Base-by-base conservation (phyloP, 1,140 invertebrate genomes). In the Cydia splendana region DNA sequence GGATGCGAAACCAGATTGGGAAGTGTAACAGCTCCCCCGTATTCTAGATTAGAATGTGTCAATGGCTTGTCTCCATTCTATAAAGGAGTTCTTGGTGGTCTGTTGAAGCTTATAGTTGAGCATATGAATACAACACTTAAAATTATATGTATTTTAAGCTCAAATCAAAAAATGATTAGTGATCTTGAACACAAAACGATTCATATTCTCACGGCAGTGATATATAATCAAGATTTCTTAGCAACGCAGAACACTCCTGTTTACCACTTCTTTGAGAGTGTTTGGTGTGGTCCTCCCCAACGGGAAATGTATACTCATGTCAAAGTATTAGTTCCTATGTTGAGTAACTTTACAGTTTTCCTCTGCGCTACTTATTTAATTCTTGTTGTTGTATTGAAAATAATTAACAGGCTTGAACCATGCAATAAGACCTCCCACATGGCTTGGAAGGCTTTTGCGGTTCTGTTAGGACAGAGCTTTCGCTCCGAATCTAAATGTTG, bases 281-380 rank as follows among this genome's bases (percentile, higher is more conserved):
- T 82, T 10, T 87, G 87, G 88, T 84, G 80, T 73, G 79, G 83
- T 53, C 87, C 87, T 10, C 79, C 78, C 4, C 81, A 79, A 10
- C 82, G 84, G 0, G 86, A 86, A 82, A 85, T 89, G 28, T 82
- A 85, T 71, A 75, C 79, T 7, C 88, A 86, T 85, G 82, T 80
- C 10, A 89, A 85, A 81, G 80, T 86, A 7, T 65, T 91, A 4
- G 62, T 87, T 10, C 89, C 87, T 4, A 85, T 89, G 65, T 73
- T 83, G 45, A 78, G 83, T 57, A 74, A 74, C 57, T 76, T 78
- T 74, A 84, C 85, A 24, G 79, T 80, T 20, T 67, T 84, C 12
- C 81, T 88, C 7, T n/a, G 80, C 0, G 48, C 79, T 2, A 74
- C 85, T 6, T 84, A 82, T 71, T 20, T 82, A 4, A 15, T 77